Evolutionary conservation across 2,113 vertebrate species (phyloP).

Genomic region (Trichomycterus rosablanca): DNA sequence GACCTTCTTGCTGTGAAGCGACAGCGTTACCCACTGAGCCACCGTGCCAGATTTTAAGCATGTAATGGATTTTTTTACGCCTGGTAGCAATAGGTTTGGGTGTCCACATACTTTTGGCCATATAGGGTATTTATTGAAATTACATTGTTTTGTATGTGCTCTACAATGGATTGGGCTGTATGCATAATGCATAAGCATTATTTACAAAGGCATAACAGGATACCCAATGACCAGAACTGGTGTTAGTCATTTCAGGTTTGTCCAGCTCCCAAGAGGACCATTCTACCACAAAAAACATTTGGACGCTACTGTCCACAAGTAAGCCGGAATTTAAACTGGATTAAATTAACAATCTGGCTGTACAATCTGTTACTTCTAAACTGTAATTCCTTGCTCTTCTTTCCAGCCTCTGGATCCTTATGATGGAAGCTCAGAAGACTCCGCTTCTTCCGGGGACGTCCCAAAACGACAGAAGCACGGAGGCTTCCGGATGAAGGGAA

Average conservation of each 20-base stretch:
- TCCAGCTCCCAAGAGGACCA: not conserved
- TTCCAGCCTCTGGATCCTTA: conserved; percentile 78
- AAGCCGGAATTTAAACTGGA: not conserved
- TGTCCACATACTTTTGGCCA: too few relatives aligned
- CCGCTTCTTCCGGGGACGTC: conserved; percentile 25
- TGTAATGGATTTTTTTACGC: too few relatives aligned
- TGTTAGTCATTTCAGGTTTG: not conserved
- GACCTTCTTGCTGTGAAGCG: too few relatives aligned
- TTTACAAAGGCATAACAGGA: too few relatives aligned
- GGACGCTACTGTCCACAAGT: conserved; percentile 14
- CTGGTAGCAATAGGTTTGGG: too few relatives aligned
- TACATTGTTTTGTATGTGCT: too few relatives aligned
- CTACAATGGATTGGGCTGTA: too few relatives aligned
- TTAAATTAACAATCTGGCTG: not conserved
- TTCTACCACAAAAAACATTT: conserved; percentile 1
- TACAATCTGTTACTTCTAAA: not conserved
- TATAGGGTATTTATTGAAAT: too few relatives aligned
- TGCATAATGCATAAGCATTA: too few relatives aligned
- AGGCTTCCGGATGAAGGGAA: conserved; percentile 34
- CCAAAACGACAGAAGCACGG: conserved; percentile 38
- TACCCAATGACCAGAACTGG: too few relatives aligned
- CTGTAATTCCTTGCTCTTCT: not conserved
- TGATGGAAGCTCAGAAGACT: conserved; percentile 77
- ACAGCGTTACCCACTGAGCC: too few relatives aligned
- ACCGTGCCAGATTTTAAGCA: too few relatives aligned